Base-by-base conservation (phyloP, 1,140 invertebrate species). In the Cataglyphis hispanica region DNA sequence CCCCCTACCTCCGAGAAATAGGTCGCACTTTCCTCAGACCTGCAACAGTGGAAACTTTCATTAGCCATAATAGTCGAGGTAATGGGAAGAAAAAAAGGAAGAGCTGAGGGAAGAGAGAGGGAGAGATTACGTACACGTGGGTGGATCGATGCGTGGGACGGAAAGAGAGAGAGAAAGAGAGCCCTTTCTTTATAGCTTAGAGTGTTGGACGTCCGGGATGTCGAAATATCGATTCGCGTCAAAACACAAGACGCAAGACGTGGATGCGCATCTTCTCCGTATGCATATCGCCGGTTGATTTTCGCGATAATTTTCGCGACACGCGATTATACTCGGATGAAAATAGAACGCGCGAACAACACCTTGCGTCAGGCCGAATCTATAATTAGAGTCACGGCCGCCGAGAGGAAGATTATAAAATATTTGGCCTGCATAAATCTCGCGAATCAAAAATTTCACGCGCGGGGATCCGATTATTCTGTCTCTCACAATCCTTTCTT, bases 381-480 rank as follows among this genome's bases (percentile, higher is more conserved):
- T 78, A 78, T 78, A 78, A 78, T 78, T 78, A 61, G n/a, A 22
- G 50, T 7, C 40, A 43, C 76, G 76, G 40, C 13, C 31, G 63
- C 16, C n/a, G n/a, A 37, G 27, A 67, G 61, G 76, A 78, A 78
- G 31, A 67, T 78, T 78, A 31, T 78, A 53, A 78, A 67, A 53
- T 37, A 58, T 46, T 11, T 19, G 19, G 31, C 64, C 58, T 16
- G 76, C 63, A 40, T 69, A 27, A 31, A 60, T 37, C 31, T 43
- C 25, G 61, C 46, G 27, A 63, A 13, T 50, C 27, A 19, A 46
- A 46, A 61, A 16, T 61, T 13, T 61, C 13, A 31, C 31, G 31
- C 25, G 11, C 10, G 37, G 5, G 40, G 34, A 61, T 64, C 19
- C 75, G 61, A 67, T 78, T 19, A 25, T 78, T 46, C 22, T n/a